These are phyloP conservation scores for Pegoplata infirma DNA, from an alignment of 2,888 invertebrate species.

Conservation along the genomic window DNA sequence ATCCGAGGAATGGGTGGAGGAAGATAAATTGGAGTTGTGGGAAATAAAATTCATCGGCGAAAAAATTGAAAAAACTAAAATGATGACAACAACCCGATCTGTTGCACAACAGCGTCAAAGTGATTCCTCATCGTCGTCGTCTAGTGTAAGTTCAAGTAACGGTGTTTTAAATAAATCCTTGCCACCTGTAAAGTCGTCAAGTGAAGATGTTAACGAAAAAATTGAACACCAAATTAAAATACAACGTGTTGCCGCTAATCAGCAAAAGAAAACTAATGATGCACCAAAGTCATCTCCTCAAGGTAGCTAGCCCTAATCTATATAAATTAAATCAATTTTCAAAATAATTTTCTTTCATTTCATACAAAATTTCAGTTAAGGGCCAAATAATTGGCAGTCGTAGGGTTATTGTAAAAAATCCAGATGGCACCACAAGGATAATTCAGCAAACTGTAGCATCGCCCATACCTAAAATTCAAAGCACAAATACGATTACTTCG, in stretches of 20 bases:
- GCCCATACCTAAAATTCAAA: constrained; percentile 77
- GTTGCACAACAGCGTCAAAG: constrained; percentile 79
- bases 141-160: constrained; percentile 68
- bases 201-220: constrained; percentile 89
- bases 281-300: constrained; percentile 79
- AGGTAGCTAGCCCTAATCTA: no score
- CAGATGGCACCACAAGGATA: constrained; percentile 83
- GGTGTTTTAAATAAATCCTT: constrained; percentile 65
- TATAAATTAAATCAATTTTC: no score
- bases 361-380: constrained; percentile 62
- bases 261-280: constrained; percentile 87
- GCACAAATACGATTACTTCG: constrained; percentile 81
- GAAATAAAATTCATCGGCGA: constrained; percentile 96
- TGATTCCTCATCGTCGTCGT: constrained; percentile 64
- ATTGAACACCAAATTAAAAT: constrained; percentile 93
- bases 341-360: no score
- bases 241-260: constrained; percentile 90
- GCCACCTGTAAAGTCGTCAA: constrained; percentile 78
- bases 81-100: constrained; percentile 80
- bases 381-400: constrained; percentile 74
- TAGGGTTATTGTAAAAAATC: constrained; percentile 78
- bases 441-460: constrained; percentile 83
- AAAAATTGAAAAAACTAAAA: constrained; percentile 82
- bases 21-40: constrained; percentile 96
- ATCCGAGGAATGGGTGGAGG: constrained; percentile 96